phyloP scores from a whole-genome alignment of 2,113 vertebrate genomes.

The Mugil cephalus region DNA sequence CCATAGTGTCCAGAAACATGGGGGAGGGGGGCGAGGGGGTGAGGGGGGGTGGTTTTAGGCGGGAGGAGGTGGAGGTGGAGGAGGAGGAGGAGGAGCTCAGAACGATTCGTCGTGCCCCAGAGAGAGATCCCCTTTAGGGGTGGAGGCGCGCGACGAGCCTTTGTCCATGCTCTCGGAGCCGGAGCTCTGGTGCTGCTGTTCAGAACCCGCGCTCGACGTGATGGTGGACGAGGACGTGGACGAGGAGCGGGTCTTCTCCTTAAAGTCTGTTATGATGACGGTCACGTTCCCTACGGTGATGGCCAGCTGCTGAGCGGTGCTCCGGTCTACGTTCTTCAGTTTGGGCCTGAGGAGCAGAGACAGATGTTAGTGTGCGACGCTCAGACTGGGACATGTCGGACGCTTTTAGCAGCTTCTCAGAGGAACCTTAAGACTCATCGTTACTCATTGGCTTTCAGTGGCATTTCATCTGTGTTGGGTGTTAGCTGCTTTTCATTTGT shows the following conservation, averaged over 20 bases:
- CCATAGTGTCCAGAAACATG: slow-evolving; percentile 69
- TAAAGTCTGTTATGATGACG: slow-evolving; percentile 99
- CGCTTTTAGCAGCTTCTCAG: no score
- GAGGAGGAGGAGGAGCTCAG: slow-evolving; percentile 85
- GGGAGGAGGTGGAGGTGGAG: slow-evolving; percentile 7
- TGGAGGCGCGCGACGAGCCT: slow-evolving; percentile 97
- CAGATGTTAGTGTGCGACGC: no score
- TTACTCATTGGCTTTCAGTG: no score
- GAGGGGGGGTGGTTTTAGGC: no score
- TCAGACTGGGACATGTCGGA: no score
- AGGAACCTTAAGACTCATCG: no score
- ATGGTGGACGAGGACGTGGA: slow-evolving; percentile 99
- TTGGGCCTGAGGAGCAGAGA: slow-evolving; percentile 86
- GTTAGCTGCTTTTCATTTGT: no score
- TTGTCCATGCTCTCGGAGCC: slow-evolving; percentile 99
- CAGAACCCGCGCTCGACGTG: slow-evolving; percentile 96
- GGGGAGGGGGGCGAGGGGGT: slow-evolving; percentile 71
- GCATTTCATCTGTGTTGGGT: no score
- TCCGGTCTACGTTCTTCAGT: slow-evolving; percentile 98
- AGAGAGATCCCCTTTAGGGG: slow-evolving; percentile 96
- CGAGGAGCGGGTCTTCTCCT: slow-evolving; percentile 99
- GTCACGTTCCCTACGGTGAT: slow-evolving; percentile 99
- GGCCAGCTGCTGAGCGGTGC: slow-evolving; percentile 97
- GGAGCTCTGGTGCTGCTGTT: slow-evolving; percentile 99
- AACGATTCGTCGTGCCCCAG: slow-evolving; percentile 97